Evolutionary conservation across 2,888 invertebrate species (phyloP), one percentile per base, ranked within the genome.

Genomic region (Caenorhabditis sp.): DNA sequence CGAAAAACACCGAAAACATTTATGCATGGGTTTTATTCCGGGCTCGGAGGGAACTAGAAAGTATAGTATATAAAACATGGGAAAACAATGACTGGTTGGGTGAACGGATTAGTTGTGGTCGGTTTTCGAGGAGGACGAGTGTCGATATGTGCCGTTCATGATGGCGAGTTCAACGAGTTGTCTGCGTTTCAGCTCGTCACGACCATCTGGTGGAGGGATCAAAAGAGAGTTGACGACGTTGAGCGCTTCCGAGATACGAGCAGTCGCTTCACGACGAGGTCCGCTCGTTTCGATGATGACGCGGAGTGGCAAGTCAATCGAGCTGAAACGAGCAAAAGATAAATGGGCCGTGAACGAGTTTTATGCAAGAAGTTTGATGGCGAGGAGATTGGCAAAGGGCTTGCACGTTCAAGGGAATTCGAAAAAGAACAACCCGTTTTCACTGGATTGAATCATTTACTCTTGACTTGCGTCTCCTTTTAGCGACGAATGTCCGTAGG

Each of bases 131-230:
- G 62, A 62, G 9, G 66, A 62, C 20, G 66, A 61, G 17, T 79
- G 82, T 4, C 98, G 93, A 92, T 98, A 99, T 68, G 99, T 99
- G 90, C 99, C 99, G 90, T 99, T 99, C 90, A 99, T 97, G 89
- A 99, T 99, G 89, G 99, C 98, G 90, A 99, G 92, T 91, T 99
- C 99, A 97, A 99, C 98, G 88, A 99, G 92, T 92, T 99, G 99
- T 90, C 97, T 93, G 91, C 99, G 98, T 93, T 99, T 99, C 89
- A 99, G 92, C 91, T 98, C 98, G 91, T 99, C 99, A 92, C 98
- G 98, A 81, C 99, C 99, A 91, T 99, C 98, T 30, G 76, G 71
- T 68, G 97, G 96, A 90, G 98, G 98, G 90, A 97, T 93, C 87
- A 99, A 93, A 89, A 99, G 92, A 90, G 96, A 96, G 91, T 95